phyloP scores from a whole-genome alignment of 1,140 invertebrate genomes.

The Heliconius eleuchia region DNA sequence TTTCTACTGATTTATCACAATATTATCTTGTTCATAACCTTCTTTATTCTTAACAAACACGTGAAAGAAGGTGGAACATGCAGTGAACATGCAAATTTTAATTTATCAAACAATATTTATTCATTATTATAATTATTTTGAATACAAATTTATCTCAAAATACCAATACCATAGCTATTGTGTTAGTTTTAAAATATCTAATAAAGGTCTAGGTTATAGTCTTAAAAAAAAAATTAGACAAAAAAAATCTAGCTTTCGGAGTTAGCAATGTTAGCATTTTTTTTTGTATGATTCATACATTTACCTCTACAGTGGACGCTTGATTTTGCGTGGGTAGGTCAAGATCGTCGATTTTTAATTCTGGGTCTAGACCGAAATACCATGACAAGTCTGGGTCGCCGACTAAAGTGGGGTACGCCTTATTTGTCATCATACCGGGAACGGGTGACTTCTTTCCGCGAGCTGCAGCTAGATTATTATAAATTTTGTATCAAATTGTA shows the following conservation, averaged over 20 bases:
- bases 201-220: not conserved
- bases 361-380: slow-evolving; percentile 64
- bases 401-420: slow-evolving; percentile 60
- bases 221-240: not conserved
- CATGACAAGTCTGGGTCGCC: slow-evolving; percentile 64
- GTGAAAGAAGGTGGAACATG: not conserved
- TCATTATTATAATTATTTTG: no score
- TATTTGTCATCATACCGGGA: slow-evolving; percentile 49
- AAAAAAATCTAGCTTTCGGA: not conserved
- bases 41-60: not conserved
- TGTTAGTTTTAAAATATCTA: no score
- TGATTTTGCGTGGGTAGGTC: slow-evolving; percentile 46
- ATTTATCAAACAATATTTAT: not conserved
- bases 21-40: no score
- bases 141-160: no score
- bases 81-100: not conserved
- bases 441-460: slow-evolving; percentile 60
- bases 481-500: not conserved
- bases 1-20: no score
- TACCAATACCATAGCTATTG: no score
- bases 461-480: slow-evolving; percentile 32
- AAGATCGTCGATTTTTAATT: slow-evolving; percentile 60
- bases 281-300: not conserved
- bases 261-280: not conserved
- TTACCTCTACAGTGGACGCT: slow-evolving; percentile 52